These are phyloP conservation scores for Psococerastis gibbosa DNA, from an alignment of 2,888 invertebrate genomes.

Conservation along the genomic window DNA sequence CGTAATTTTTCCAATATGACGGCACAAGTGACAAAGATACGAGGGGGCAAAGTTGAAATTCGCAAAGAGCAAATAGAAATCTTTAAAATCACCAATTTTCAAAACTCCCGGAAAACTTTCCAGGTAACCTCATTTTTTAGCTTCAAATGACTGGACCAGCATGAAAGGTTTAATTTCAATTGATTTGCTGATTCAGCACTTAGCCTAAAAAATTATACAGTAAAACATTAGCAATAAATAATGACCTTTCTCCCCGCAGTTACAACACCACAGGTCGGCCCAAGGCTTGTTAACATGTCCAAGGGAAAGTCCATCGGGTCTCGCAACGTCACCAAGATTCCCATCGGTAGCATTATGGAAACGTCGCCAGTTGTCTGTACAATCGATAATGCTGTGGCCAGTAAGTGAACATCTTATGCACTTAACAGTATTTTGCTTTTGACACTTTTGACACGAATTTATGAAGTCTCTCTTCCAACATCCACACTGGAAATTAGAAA, in stretches of 20 bases:
- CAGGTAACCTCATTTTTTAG: neutral
- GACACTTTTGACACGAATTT: slow-evolving; percentile 1
- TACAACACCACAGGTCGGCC: slow-evolving; percentile 1
- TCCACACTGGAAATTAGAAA: slow-evolving; percentile 3
- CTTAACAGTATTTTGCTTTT: neutral
- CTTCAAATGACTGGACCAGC: too few species aligned
- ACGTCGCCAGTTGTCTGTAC: slow-evolving; percentile 2
- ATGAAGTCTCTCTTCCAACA: neutral
- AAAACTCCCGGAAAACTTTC: too few species aligned
- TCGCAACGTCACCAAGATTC: neutral
- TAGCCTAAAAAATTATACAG: too few species aligned
- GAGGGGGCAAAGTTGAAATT: too few species aligned
- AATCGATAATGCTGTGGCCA: slow-evolving; percentile 4
- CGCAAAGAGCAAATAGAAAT: too few species aligned
- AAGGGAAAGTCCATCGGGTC: too few species aligned
- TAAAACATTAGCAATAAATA: too few species aligned
- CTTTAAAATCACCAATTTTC: too few species aligned
- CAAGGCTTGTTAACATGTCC: neutral
- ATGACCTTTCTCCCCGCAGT: neutral
- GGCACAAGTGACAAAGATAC: too few species aligned
- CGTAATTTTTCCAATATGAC: too few species aligned
- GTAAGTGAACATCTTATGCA: neutral
- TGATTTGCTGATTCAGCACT: too few species aligned
- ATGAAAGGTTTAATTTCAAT: too few species aligned
- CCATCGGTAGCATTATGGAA: neutral